Evolutionary conservation across 1,140 invertebrate genomes (phyloP), one percentile per base, ranked within the genome.

Genomic region (Dermatophagoides farinae): DNA sequence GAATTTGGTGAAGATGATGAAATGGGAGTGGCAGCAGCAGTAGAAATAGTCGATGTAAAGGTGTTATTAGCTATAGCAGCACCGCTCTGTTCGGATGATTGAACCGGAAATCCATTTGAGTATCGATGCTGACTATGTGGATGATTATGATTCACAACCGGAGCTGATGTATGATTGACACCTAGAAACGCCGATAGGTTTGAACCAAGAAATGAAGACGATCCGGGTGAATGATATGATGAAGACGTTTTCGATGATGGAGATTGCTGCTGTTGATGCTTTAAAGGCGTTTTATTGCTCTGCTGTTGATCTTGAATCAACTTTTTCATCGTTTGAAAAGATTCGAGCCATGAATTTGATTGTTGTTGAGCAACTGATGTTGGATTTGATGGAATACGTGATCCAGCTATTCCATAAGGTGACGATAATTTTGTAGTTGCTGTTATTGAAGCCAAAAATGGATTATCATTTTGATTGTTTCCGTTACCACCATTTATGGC

Each of bases 281-380:
- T 39, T 39, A 12, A 41, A 54, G 14, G 5, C 23, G 47, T 18
- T 20, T 50, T 50, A 20, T 55, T 55, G 53, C 22, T 55, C 6
- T 22, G 53, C 16, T 16, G 53, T 5, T 20, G 40, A 47, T 31
- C 31, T 31, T 31, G 31, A 31, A 31, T 31, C 31, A 31, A 8
- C 8, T 31, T 31, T 31, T 31, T 2, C 31, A 31, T 31, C 31
- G 8, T 31, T 31, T 31, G 31, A 31, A 31, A 31, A 8, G 31
- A 31, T 31, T 31, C 31, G 4, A 46, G n/a, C 57, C n/a, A 57
- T 50, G 57, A 23, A 46, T 62, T 62, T 41, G 66, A 73, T 70
- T 46, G 60, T 44, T 61, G 39, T 12, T n/a, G 10, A 62, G 50
- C 40, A 41, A 44, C 20, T 16, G 20, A 14, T 38, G 31, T 18